Base-by-base conservation (phyloP, 1,140 invertebrate genomes). In the Paraescarpia echinospica region DNA sequence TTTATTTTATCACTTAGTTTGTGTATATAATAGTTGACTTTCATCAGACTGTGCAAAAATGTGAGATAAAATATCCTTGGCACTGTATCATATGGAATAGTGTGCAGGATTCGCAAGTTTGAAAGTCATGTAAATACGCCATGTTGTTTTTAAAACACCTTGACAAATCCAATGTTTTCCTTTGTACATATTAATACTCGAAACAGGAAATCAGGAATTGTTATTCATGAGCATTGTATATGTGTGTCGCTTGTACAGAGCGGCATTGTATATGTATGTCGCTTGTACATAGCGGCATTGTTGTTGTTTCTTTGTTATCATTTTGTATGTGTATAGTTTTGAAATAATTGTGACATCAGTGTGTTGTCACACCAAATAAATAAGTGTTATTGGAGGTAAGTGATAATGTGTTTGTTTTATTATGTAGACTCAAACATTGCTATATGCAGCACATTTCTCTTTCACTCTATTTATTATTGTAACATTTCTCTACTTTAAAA, bases 261-360 rank as follows among this genome's bases (percentile, higher is more conserved):
- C 59, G 59, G 27, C 59, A 77, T 77, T 77, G 59, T 77, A 77
- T 31, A 77, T 77, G 59, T 77, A 0, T 77, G 59, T 77, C 27
- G 59, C 59, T 77, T 77, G 59, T 27, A 77, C 59, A 77, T 6
- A 31, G 59, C 59, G 59, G 27, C 59, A 77, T 77, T 77, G 2
- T 77, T 77, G 59, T 77, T 77, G 59, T 77, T 77, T 27, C 59
- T 77, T 77, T 18, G 59, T 77, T 77, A 77, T 77, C 59, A 77
- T 77, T 77, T 77, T 77, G 59, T 77, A 77, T 77, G 59, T 77
- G 59, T 77, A 77, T 77, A 77, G 59, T 77, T 77, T 77, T 77
- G 59, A 77, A 77, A 77, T 77, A 27, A 77, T 77, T 77, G 59
- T 77, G 59, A 77, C 59, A 77, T 77, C 59, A 77, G 12, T 77